Evolutionary conservation across 1,140 invertebrate species (phyloP).

Genomic region (Lanistes nyassanus): DNA sequence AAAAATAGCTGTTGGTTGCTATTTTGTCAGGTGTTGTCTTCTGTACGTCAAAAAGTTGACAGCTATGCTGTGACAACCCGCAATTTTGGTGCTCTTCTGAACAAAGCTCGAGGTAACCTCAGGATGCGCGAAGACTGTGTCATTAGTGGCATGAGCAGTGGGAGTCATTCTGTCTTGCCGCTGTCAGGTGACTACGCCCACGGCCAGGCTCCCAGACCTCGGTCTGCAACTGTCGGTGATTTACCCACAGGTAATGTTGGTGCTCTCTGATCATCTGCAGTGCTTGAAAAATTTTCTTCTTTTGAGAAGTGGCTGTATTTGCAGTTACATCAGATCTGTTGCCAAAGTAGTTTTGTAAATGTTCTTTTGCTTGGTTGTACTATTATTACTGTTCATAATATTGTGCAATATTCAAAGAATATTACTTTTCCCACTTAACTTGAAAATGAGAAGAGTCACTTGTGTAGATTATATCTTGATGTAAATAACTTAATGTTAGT

Average conservation of each 20-base stretch:
- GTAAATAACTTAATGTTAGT: neutral
- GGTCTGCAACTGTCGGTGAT: conserved; percentile 14
- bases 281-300: no score
- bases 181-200: neutral
- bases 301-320: no score
- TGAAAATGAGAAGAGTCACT: no score
- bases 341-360: no score
- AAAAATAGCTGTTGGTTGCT: no score
- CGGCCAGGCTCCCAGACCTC: neutral
- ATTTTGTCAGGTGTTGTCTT: conserved; percentile 77
- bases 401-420: no score
- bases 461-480: no score
- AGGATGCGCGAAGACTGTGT: conserved; percentile 63
- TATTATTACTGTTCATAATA: no score
- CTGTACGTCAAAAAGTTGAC: conserved; percentile 88
- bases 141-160: neutral
- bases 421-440: no score
- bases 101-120: conserved; percentile 77
- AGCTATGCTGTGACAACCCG: conserved; percentile 78
- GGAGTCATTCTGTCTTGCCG: neutral
- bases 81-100: conserved; percentile 74
- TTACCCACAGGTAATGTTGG: neutral
- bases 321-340: no score
- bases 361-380: no score
- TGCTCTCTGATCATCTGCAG: no score